Percentiles rank a stretch among this genome's conserved stretches.
Conservation (phyloP, 2,113 vertebrate species). For the Osmerus eperlanus region DNA sequence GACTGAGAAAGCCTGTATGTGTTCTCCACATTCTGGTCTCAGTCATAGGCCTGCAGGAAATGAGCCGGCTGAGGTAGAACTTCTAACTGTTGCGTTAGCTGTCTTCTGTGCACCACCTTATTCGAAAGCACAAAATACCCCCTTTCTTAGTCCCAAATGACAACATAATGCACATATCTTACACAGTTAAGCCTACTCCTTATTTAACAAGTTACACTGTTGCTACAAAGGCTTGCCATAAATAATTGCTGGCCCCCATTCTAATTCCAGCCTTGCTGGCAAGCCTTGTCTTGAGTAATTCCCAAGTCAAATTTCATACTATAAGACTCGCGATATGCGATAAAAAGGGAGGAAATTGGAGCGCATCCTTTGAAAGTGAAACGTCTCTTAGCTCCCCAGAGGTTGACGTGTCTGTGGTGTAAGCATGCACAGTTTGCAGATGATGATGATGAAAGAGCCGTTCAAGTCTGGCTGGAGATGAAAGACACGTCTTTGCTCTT, state of each 20-base stretch:
- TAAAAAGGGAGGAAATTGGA: background rate
- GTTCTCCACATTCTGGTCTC: too few relatives aligned
- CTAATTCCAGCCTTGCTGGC: background rate
- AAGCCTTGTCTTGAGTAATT: background rate
- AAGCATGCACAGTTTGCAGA: slow-evolving; percentile 51
- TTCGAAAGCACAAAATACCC: too few relatives aligned
- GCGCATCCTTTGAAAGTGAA: slow-evolving; percentile 52
- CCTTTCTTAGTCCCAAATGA: too few relatives aligned
- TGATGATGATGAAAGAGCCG: slow-evolving; percentile 64
- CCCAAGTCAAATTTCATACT: background rate
- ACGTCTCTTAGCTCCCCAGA: slow-evolving; percentile 40
- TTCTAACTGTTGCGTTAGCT: too few relatives aligned
- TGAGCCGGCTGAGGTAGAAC: too few relatives aligned
- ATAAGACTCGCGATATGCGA: background rate
- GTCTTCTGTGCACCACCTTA: too few relatives aligned
- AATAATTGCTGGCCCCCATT: background rate
- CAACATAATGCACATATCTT: too few relatives aligned
- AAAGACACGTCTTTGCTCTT: slow-evolving; percentile 67
- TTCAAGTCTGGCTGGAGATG: slow-evolving; percentile 57
- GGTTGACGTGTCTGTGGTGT: slow-evolving; percentile 42
- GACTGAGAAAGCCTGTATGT: too few relatives aligned
- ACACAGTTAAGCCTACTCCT: too few relatives aligned
- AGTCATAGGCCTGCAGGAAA: too few relatives aligned
- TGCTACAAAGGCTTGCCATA: background rate
- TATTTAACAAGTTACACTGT: too few relatives aligned